A percentile compares a stretch with the other conserved stretches of the same genome.
Evolutionary conservation across 2,113 vertebrate genomes (phyloP).

Genomic region (Ailuropoda melanoleuca): DNA sequence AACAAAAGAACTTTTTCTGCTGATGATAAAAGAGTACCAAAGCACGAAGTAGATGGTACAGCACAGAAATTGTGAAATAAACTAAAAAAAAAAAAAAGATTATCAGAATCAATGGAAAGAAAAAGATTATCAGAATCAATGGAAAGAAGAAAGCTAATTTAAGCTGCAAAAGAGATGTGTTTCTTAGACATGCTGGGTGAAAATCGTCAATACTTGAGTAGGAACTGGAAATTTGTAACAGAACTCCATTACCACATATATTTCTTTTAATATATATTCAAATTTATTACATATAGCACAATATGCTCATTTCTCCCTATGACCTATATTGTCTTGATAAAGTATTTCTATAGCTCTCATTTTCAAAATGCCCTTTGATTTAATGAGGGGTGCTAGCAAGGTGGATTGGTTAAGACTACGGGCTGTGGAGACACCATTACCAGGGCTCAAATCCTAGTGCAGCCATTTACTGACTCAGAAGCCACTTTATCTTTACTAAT

Average conservation of each 20-base stretch:
- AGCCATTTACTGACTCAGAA: not conserved
- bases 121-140: not conserved
- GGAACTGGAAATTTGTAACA: not conserved
- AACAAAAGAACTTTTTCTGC: not conserved
- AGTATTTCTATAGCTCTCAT: not conserved
- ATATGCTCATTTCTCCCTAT: not conserved
- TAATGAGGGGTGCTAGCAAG: not conserved
- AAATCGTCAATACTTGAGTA: not conserved
- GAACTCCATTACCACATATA: not conserved
- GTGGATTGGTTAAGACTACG: not conserved
- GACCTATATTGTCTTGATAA: not conserved
- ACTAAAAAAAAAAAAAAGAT: not conserved
- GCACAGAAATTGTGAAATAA: not conserved
- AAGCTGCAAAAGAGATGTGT: not conserved
- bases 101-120: not conserved
- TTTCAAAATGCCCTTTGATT: not conserved
- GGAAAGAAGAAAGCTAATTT: not conserved
- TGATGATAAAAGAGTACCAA: not conserved
- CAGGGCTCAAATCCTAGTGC: not conserved
- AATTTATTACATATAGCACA: not conserved
- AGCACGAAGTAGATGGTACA: not conserved
- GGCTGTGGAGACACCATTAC: not conserved
- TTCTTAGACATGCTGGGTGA: not conserved
- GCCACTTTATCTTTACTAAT: conserved; percentile 1
- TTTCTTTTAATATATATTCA: not conserved